Evolutionary conservation across 2,113 vertebrate species (phyloP).

Genomic region (Eonycteris spelaea): DNA sequence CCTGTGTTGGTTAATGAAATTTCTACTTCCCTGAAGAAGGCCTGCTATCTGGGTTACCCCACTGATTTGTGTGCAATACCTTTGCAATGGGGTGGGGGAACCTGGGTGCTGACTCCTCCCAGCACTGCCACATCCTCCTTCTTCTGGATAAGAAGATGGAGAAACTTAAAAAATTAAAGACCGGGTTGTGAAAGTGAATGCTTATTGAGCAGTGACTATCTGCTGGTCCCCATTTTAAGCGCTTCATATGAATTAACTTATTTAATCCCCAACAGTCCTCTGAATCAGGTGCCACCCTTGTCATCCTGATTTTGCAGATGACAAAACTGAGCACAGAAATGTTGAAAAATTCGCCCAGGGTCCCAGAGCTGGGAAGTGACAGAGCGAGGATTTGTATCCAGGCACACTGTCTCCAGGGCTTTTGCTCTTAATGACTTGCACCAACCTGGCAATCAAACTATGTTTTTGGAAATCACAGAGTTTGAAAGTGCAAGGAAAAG

Average conservation of each 20-base stretch:
- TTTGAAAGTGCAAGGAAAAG: neutral
- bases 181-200: neutral
- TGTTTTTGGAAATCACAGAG: neutral
- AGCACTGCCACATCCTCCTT: neutral
- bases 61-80: neutral
- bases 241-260: neutral
- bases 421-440: neutral
- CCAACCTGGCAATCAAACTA: no score
- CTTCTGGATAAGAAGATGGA: neutral
- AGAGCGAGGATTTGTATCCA: neutral
- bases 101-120: neutral
- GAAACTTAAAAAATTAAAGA: neutral
- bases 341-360: neutral
- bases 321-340: neutral
- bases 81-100: fast-evolving
- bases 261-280: neutral
- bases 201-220: neutral
- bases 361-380: neutral
- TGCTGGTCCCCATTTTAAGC: neutral
- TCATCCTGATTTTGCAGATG: neutral
- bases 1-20: neutral
- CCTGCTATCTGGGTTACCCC: fast-evolving
- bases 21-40: neutral
- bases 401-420: neutral
- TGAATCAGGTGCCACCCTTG: neutral